Percentiles rank a stretch among this genome's conserved stretches.
Evolutionary conservation across 2,113 vertebrate species (phyloP).

Genomic region (Jacana jacana): DNA sequence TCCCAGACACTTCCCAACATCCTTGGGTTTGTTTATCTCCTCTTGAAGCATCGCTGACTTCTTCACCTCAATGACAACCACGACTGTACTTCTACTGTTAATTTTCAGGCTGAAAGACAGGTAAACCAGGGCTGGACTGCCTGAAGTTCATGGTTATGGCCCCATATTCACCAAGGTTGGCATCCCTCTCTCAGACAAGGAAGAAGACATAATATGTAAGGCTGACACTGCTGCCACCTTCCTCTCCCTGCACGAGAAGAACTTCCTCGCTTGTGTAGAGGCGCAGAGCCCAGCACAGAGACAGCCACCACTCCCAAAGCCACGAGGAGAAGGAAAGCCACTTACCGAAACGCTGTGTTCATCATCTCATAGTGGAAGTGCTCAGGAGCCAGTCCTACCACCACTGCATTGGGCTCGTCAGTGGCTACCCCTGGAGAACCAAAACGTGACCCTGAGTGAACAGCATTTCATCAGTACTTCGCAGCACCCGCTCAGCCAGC

Average conservation of each 20-base stretch:
- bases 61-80: neutral
- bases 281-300: neutral
- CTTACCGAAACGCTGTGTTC: conserved; percentile 90
- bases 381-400: conserved; percentile 90
- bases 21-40: neutral
- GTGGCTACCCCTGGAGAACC: conserved; percentile 82
- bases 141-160: neutral
- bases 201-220: fast-evolving
- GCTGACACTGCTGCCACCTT: neutral
- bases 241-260: neutral
- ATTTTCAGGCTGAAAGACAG: neutral
- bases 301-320: neutral
- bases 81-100: neutral
- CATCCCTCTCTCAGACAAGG: neutral
- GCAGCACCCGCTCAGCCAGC: neutral
- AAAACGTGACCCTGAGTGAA: neutral
- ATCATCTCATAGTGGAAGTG: conserved; percentile 92
- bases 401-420: conserved; percentile 88
- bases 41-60: neutral
- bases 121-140: neutral
- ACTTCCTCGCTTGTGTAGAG: neutral
- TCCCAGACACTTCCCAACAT: neutral
- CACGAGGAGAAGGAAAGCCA: neutral
- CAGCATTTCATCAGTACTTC: neutral
- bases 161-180: neutral